Evolutionary conservation across 2,797 vertebrate species (phyloP).

Genomic region (Propithecus deckenii): DNA sequence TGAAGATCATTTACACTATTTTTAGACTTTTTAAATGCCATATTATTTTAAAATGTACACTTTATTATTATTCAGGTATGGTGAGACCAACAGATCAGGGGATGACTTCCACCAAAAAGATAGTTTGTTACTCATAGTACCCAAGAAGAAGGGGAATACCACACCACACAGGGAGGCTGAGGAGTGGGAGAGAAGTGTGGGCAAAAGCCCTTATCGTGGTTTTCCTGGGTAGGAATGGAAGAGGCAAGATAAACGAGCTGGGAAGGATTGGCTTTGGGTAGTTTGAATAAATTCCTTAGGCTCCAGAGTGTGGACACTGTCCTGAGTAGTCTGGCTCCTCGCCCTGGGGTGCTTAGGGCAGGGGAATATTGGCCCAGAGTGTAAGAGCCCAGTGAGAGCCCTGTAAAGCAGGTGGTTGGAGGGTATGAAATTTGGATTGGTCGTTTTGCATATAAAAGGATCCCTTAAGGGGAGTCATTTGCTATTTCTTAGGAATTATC

Average conservation of each 20-base stretch:
- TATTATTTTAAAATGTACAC: neutral
- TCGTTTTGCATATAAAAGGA: neutral
- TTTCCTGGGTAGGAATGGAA: neutral
- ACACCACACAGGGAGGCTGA: neutral
- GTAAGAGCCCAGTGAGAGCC: neutral
- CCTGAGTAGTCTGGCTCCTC: neutral
- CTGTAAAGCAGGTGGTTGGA: neutral
- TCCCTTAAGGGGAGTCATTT: neutral
- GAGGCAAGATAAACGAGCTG: neutral
- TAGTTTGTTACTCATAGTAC: neutral
- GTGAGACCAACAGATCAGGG: neutral
- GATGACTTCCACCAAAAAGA: neutral
- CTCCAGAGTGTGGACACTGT: neutral
- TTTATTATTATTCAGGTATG: neutral
- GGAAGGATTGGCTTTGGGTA: neutral
- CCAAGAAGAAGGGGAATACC: too few relatives aligned
- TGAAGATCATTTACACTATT: neutral
- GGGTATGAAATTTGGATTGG: too few relatives aligned
- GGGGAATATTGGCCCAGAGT: neutral
- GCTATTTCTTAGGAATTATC: too few relatives aligned
- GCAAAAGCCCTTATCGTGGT: neutral
- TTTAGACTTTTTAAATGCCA: neutral
- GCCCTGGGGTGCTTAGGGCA: neutral
- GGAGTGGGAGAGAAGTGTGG: neutral
- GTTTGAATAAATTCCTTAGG: neutral